Percentiles rank a stretch among this genome's conserved stretches.
Evolutionary conservation across 1,140 invertebrate species (phyloP).

Genomic region (Linepithema humile): DNA sequence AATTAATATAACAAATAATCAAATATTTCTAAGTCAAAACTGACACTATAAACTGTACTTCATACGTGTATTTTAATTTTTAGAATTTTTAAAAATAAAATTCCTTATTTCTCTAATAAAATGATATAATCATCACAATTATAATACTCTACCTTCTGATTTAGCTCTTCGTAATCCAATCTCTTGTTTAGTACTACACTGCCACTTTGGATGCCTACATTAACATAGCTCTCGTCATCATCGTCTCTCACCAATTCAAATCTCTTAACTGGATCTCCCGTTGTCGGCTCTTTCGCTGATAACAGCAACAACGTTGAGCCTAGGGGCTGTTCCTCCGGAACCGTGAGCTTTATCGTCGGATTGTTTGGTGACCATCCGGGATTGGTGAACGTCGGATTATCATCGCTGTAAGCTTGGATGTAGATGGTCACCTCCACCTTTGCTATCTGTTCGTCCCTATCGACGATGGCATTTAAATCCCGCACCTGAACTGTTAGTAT

Average conservation of each 20-base stretch:
- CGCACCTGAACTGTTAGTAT: slow-evolving; percentile 90
- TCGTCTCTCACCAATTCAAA: slow-evolving; percentile 85
- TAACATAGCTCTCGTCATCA: slow-evolving; percentile 82
- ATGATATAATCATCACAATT: background rate
- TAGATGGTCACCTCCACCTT: slow-evolving; percentile 91
- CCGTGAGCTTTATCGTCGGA: slow-evolving; percentile 87
- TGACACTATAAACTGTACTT: background rate
- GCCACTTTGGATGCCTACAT: slow-evolving; percentile 88
- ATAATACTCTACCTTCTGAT: slow-evolving; percentile 84
- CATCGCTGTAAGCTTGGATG: slow-evolving; percentile 91
- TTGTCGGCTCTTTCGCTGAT: slow-evolving; percentile 90
- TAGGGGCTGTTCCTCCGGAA: slow-evolving; percentile 92
- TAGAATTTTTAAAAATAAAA: background rate
- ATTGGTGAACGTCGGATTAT: slow-evolving; percentile 91
- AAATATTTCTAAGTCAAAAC: background rate
- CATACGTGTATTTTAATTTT: slow-evolving; percentile 2
- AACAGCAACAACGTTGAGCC: slow-evolving; percentile 91
- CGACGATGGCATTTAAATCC: slow-evolving; percentile 89
- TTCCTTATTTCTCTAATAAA: background rate
- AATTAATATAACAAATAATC: background rate
- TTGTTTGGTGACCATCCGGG: slow-evolving; percentile 88
- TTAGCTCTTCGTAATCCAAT: slow-evolving; percentile 90
- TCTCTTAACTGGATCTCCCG: slow-evolving; percentile 86
- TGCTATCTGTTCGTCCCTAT: slow-evolving; percentile 88
- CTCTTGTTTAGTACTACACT: slow-evolving; percentile 89